Conservation (phyloP, 1,140 invertebrate species). For the Apolygus lucorum region DNA sequence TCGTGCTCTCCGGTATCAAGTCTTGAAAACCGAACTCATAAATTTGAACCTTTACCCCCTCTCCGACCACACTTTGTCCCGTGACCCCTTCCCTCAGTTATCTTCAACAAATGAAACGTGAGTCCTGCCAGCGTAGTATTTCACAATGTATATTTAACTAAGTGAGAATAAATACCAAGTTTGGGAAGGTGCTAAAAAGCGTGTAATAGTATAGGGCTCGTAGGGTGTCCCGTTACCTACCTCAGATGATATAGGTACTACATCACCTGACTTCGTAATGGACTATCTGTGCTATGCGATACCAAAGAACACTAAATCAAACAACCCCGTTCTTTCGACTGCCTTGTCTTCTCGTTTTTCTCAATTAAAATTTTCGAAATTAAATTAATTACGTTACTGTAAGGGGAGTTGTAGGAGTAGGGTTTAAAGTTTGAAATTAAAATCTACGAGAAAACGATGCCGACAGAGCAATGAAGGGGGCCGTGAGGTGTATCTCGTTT, state of each 20-base stretch:
- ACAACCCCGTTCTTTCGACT: background rate
- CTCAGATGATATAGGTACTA: constrained; percentile 16
- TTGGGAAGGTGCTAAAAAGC: constrained; percentile 23
- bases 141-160: constrained; percentile 22
- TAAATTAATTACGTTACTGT: background rate
- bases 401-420: background rate
- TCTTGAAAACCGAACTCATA: background rate
- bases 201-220: constrained; percentile 18
- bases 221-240: constrained; percentile 15
- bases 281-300: constrained; percentile 10
- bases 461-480: background rate
- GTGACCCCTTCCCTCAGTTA: too few relatives aligned
- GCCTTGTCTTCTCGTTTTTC: background rate
- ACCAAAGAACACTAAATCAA: background rate
- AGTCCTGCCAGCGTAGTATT: constrained; percentile 7
- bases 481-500: too few relatives aligned
- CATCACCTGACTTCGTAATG: constrained; percentile 14
- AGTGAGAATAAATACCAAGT: constrained; percentile 21
- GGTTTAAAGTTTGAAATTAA: background rate
- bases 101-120: constrained; percentile 10
- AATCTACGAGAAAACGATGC: background rate
- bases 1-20: background rate
- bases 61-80: too few relatives aligned
- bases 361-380: background rate
- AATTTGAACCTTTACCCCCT: background rate